Evolutionary conservation across 2,797 vertebrate genomes (phyloP).

Genomic region (Psittacula derbiana): DNA sequence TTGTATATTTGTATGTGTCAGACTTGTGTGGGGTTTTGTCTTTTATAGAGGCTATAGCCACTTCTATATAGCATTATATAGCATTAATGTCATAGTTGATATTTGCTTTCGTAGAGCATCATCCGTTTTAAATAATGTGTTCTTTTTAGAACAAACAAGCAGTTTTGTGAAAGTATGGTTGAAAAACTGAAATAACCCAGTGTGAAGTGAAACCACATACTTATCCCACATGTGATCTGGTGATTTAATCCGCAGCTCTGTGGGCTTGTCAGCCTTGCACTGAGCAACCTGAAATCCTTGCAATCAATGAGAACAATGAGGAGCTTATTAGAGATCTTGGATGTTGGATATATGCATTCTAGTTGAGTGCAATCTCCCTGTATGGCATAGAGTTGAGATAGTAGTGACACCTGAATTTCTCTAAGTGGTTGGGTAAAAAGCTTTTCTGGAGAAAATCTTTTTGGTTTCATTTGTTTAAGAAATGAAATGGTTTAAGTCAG

Average conservation of each 20-base stretch:
- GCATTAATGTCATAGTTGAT: neutral
- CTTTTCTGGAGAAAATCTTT: neutral
- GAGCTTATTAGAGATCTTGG: neutral
- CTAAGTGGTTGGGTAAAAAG: neutral
- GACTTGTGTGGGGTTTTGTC: neutral
- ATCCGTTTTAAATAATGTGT: neutral
- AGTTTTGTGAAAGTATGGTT: neutral
- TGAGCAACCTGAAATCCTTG: neutral
- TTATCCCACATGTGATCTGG: neutral
- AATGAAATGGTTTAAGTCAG: neutral
- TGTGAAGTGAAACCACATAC: neutral
- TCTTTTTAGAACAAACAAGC: neutral
- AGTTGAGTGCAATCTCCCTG: neutral
- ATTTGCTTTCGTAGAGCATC: neutral
- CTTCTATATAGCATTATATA: neutral
- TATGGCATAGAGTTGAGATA: neutral
- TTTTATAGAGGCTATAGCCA: neutral
- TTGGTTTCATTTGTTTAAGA: neutral
- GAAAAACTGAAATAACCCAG: neutral
- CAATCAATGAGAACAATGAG: neutral
- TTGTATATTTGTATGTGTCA: neutral
- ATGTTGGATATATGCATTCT: neutral
- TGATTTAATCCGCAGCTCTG: neutral
- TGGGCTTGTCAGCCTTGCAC: neutral
- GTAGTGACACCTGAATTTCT: neutral